Evolutionary conservation across 2,888 invertebrate species (phyloP), one percentile per base, ranked within the genome.

Genomic region (Pristionchus japonicus): DNA sequence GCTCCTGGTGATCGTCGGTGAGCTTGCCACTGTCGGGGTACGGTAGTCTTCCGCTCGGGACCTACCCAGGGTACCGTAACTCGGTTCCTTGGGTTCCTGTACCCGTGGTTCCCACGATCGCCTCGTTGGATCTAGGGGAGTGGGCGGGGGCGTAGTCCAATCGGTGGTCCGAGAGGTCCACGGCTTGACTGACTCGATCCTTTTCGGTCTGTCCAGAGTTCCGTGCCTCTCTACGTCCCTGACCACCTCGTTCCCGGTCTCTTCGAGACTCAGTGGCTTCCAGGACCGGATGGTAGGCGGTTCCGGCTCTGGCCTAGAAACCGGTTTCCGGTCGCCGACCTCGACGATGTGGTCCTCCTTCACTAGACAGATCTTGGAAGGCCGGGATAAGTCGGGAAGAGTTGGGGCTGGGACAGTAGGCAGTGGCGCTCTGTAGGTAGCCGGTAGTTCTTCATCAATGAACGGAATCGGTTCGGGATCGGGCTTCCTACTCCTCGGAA

Each of bases 401-500:
- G 20, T 7, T 0, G 82, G 43, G 31, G 31, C 31, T 34, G 52
- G 52, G 3, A 23, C 34, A 2, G 82, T 7, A 2, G 52, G 49
- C 1, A 40, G 7, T 1, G 80, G 80, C 2, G 82, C 52, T 0
- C 82, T 20, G 13, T 52, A 52, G 52, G 82, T 13, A 9, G 40
- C 9, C 17, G 86, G 47, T 20, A 80, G 87, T 7, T 92, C 91
- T 6, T 91, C 92, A 70, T 64, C 85, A n/a, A 85, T 64, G 64
- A 31, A 85, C 1, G 85, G 64, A 13, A 92, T 89, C 0, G 90
- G 91, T 43, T 90, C 92, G 1, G 92, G 91, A 34, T 90, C 87
- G 40, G 90, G 91, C 0, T 91, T 91, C 67, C 82, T 88, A n/a
- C 90, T 90, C 20, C 92, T 64, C 0, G 92, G 92, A n/a, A 92